Evolutionary conservation across 1,140 invertebrate species (phyloP).

Genomic region (Sitodiplosis mosellana): DNA sequence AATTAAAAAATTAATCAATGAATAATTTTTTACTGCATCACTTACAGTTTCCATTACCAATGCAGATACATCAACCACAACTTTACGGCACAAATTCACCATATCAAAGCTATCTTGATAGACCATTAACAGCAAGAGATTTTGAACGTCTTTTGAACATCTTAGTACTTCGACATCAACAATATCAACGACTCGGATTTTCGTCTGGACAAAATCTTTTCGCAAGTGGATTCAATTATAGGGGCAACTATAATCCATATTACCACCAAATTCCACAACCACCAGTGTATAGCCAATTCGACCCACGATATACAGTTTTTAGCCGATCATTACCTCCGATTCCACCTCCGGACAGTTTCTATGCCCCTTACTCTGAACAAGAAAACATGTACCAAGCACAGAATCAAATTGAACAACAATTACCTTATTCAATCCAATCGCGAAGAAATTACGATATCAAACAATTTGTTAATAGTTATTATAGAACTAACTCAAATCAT

Average conservation of each 20-base stretch:
- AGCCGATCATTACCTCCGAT: slow-evolving; percentile 7
- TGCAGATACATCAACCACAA: slow-evolving; percentile 19
- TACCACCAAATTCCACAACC: slow-evolving; percentile 2
- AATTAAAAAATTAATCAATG: too few relatives aligned
- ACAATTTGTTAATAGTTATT: slow-evolving; percentile 24
- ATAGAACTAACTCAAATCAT: slow-evolving; percentile 20
- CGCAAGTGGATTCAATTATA: not conserved
- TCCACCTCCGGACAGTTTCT: slow-evolving; percentile 4
- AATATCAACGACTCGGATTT: slow-evolving; percentile 22
- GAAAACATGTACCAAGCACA: slow-evolving; percentile 5
- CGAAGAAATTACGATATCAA: slow-evolving; percentile 9
- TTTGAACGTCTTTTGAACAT: slow-evolving; percentile 34
- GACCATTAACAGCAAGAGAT: slow-evolving; percentile 28
- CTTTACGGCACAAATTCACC: slow-evolving; percentile 11
- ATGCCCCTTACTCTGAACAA: slow-evolving; percentile 1
- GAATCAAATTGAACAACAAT: slow-evolving; percentile 1
- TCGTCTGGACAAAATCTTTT: not conserved
- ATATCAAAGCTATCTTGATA: slow-evolving; percentile 12
- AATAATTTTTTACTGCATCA: too few relatives aligned
- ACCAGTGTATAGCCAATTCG: slow-evolving; percentile 3
- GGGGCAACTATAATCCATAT: slow-evolving; percentile 1
- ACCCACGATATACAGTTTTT: slow-evolving; percentile 10
- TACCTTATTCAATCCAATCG: not conserved
- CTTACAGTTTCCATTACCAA: slow-evolving; percentile 22
- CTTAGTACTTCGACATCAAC: slow-evolving; percentile 32